These are phyloP conservation scores for Torymus tubicola DNA, from an alignment of 2,888 invertebrate genomes.

Conservation along the genomic window DNA sequence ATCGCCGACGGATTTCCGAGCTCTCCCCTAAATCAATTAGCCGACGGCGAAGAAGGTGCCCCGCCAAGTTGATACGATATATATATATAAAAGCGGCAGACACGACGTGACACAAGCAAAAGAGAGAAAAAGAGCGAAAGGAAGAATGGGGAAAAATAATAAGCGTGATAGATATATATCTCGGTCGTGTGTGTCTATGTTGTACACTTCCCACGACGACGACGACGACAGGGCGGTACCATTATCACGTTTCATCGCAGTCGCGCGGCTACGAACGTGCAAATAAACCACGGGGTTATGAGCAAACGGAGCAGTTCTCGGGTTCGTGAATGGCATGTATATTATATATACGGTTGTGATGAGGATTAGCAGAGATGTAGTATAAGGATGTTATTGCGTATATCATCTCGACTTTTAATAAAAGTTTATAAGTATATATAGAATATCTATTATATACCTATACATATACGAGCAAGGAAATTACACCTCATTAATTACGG, in stretches of 20 bases:
- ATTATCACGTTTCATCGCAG: constrained; percentile 36
- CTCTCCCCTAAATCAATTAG: constrained; percentile 69
- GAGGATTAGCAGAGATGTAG: constrained; percentile 62
- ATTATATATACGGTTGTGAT: no score
- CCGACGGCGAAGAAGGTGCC: constrained; percentile 58
- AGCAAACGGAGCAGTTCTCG: no score
- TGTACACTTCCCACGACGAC: no score
- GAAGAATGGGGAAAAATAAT: constrained; percentile 11
- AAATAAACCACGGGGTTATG: not conserved
- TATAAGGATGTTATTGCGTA: no score
- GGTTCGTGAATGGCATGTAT: no score
- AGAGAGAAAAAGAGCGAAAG: no score
- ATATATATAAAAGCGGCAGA: constrained; percentile 61
- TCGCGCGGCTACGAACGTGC: not conserved
- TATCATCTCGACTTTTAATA: no score
- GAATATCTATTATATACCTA: no score
- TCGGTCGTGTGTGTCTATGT: not conserved
- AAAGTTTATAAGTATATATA: no score
- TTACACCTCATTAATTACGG: no score
- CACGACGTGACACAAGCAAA: constrained; percentile 64
- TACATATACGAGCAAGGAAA: no score
- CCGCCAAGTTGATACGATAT: constrained; percentile 64
- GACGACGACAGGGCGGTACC: not conserved
- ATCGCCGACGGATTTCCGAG: constrained; percentile 7
- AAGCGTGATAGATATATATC: constrained; percentile 14